Evolutionary conservation across 2,888 invertebrate genomes (phyloP).

Genomic region (Osedax fenrisi): DNA sequence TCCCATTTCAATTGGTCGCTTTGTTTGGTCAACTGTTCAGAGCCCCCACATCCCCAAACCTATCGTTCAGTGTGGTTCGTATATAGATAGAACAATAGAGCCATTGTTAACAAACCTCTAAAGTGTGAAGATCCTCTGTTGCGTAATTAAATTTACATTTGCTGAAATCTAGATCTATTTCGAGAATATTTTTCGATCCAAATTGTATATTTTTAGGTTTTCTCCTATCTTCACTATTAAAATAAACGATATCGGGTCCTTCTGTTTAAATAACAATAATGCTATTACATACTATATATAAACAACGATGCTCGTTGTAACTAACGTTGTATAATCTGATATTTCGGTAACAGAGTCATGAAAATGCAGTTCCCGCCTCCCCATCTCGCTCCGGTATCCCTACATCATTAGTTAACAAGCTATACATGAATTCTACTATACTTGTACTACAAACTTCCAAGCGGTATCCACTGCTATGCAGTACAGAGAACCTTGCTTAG

Average conservation of each 20-base stretch:
- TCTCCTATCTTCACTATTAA: conserved; percentile 8
- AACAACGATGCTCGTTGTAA: too few relatives aligned
- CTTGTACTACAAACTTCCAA: conserved; percentile 67
- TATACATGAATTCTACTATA: too few relatives aligned
- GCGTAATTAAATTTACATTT: neutral
- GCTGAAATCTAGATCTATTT: conserved; percentile 4
- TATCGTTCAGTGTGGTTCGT: too few relatives aligned
- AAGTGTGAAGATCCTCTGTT: neutral
- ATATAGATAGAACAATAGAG: too few relatives aligned
- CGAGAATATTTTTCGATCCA: conserved; percentile 10
- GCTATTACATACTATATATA: neutral
- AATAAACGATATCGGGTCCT: conserved; percentile 8
- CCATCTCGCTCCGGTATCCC: conserved; percentile 12
- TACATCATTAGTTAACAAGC: neutral
- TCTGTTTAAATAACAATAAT: conserved; percentile 6
- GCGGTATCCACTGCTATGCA: conserved; percentile 67
- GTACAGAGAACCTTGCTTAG: conserved; percentile 58
- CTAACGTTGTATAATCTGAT: conserved; percentile 11
- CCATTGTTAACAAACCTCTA: neutral
- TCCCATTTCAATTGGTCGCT: conserved; percentile 82
- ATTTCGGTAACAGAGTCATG: conserved; percentile 9
- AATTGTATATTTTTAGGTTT: conserved; percentile 17
- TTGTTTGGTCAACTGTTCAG: conserved; percentile 59
- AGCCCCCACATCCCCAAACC: conserved; percentile 53
- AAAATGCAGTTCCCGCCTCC: conserved; percentile 16